Evolutionary conservation across 2,888 invertebrate genomes (phyloP).

Genomic region (Agrochola litura): DNA sequence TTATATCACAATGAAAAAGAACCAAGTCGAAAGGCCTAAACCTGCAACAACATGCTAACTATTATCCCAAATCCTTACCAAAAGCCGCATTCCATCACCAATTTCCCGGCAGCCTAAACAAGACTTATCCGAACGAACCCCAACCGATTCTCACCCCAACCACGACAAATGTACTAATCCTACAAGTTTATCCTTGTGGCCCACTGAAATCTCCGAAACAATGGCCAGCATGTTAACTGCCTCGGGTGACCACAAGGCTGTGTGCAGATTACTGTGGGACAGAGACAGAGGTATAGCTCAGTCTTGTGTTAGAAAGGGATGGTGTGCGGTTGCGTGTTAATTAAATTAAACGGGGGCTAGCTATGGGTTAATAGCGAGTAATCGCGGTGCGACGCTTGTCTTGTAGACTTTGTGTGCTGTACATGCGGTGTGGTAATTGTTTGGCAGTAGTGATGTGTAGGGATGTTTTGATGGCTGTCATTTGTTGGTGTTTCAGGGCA

Average conservation of each 20-base stretch:
- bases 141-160: constrained; percentile 60
- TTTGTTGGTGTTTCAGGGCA: neutral
- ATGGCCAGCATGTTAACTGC: constrained; percentile 84
- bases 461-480: constrained; percentile 27
- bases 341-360: constrained; percentile 73
- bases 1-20: neutral
- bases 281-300: constrained; percentile 42
- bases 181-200: constrained; percentile 75
- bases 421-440: constrained; percentile 67
- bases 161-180: constrained; percentile 76
- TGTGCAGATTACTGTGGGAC: constrained; percentile 71
- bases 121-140: constrained; percentile 51
- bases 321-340: constrained; percentile 68
- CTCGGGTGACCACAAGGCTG: constrained; percentile 79
- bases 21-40: neutral
- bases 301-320: constrained; percentile 52
- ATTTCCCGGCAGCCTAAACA: constrained; percentile 44
- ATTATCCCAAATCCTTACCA: constrained; percentile 16
- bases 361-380: constrained; percentile 75
- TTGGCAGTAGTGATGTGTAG: constrained; percentile 52
- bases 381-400: constrained; percentile 70
- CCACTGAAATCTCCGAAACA: constrained; percentile 78
- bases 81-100: constrained; percentile 44
- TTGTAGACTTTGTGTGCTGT: constrained; percentile 66
- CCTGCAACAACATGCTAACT: neutral